phyloP scores from a whole-genome alignment of 2,797 vertebrate genomes.

The Eulemur rubriventer region DNA sequence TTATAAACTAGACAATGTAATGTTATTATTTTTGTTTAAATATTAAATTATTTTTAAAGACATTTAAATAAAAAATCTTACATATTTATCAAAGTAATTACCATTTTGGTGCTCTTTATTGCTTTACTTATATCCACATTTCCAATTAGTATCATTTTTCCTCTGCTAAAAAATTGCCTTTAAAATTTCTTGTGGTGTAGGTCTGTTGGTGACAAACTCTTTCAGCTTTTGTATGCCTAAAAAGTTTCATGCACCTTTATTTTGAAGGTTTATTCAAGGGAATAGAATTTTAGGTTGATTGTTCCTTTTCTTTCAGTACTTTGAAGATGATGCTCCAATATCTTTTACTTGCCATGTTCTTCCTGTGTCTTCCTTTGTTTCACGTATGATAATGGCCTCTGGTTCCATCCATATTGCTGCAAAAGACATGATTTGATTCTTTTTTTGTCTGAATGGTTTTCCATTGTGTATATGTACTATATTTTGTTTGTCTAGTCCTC shows the following conservation, averaged over 20 bases:
- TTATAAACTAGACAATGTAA: neutral
- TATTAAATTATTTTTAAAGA: neutral
- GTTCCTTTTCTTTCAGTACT: neutral
- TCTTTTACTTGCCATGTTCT: neutral
- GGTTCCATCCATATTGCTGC: no score
- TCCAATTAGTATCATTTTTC: neutral
- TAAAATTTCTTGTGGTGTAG: neutral
- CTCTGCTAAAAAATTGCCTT: neutral
- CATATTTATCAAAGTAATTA: neutral
- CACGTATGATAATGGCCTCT: no score
- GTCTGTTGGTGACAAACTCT: neutral
- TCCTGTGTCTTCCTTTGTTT: no score
- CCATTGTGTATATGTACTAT: no score
- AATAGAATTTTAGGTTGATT: neutral
- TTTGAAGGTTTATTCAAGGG: neutral
- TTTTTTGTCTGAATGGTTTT: no score
- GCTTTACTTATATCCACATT: neutral
- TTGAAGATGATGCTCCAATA: neutral
- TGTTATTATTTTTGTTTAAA: neutral
- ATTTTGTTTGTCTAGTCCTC: no score
- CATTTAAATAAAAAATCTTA: neutral
- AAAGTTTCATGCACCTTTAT: neutral
- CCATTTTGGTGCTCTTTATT: neutral
- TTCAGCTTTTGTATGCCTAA: neutral
- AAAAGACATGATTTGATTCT: no score